These are phyloP conservation scores for Diarsia brunnea DNA, from an alignment of 2,888 invertebrate species.

Conservation along the genomic window DNA sequence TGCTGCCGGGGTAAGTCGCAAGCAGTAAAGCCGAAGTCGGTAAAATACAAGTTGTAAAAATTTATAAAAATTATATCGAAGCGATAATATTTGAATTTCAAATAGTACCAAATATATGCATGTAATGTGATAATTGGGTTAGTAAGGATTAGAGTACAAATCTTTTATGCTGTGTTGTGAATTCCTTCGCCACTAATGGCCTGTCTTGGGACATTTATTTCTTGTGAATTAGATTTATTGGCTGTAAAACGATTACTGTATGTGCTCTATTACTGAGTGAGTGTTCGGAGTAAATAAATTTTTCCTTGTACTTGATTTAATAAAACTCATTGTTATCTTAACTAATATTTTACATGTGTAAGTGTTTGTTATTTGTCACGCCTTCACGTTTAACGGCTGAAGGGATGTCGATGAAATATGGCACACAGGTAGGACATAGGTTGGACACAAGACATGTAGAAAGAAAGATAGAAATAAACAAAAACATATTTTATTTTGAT, in stretches of 20 bases:
- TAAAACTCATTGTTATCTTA: not conserved
- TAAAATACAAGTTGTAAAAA: conserved; percentile 46
- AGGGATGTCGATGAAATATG: no score
- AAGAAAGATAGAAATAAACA: no score
- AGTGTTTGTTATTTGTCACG: no score
- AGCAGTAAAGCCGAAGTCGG: conserved; percentile 5
- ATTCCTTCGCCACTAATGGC: conserved; percentile 59
- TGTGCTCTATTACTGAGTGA: not conserved
- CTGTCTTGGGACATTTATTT: conserved; percentile 48
- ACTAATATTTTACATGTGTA: no score
- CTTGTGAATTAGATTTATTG: conserved; percentile 53
- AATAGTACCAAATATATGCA: conserved; percentile 42
- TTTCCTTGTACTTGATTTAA: not conserved
- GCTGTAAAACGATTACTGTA: conserved; percentile 23
- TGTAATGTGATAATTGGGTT: conserved; percentile 66
- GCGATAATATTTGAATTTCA: conserved; percentile 59
- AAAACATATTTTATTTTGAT: no score
- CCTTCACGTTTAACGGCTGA: no score
- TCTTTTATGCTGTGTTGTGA: conserved; percentile 58
- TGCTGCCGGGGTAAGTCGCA: conserved; percentile 11
- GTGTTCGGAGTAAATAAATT: conserved; percentile 10
- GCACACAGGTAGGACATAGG: no score
- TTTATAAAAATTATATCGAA: conserved; percentile 46
- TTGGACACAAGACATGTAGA: no score
- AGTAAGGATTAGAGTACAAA: conserved; percentile 50